Base-by-base conservation (phyloP, 1,140 invertebrate species). In the Bombyx mandarina region DNA sequence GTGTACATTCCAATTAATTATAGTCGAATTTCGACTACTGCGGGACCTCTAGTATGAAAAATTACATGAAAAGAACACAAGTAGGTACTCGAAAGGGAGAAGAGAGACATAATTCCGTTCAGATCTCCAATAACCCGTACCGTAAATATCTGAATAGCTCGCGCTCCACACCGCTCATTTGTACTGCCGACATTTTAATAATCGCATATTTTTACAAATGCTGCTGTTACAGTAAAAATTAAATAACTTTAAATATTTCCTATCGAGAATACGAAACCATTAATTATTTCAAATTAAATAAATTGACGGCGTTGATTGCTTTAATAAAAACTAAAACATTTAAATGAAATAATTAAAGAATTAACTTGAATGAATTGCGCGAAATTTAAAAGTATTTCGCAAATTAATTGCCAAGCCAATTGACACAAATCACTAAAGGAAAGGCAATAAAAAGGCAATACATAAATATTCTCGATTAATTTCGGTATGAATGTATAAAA, bases 181-280 rank as follows among this genome's bases (percentile, higher is more conserved):
- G 74, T 75, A 69, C 69, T 71, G 64, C 70, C 71, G 67, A 71
- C 69, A 73, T 75, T 77, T 77, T 75, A 77, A 77, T 77, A 77
- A 75, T 69, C 62, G 73, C 70, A 77, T 77, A 77, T 77, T 77
- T 75, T 77, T 77, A 75, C 67, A 66, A 56, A 56, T 50, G 74
- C 60, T 48, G 60, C 66, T 44, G 62, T 12, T 45, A 50, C 58
- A 9, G 22, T 8, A 8, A 35, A 54, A 56, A 58, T 53, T n/a
- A 45, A 49, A 53, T 51, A 35, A 12, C 10, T 42, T 35, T 7
- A n/a, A 5, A 42, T 7, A 52, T 47, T 54, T 44, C 43, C 52
- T 8, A n/a, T 35, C 26, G 1, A 35, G 2, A 35, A 35, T 3
- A 3, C 26, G 26, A 35, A 35, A 3, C 26, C 0, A 35, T 35